phyloP scores from a whole-genome alignment of 1,140 invertebrate species.

The Heliconius hewitsoni region DNA sequence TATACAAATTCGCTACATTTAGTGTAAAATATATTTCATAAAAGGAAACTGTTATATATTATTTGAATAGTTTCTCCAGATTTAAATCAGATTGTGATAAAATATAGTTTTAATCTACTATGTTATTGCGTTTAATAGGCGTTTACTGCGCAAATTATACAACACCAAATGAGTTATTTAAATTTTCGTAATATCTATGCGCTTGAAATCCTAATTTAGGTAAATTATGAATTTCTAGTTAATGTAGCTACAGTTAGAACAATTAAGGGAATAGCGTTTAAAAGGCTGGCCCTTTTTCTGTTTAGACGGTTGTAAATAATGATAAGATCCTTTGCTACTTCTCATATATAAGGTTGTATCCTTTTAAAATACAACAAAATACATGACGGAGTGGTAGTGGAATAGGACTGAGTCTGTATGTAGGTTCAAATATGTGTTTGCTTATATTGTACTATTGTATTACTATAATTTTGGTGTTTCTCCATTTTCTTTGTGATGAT shows the following conservation, averaged over 20 bases:
- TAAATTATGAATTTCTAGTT: constrained; percentile 22
- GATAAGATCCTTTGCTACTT: constrained; percentile 7
- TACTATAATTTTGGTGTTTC: no score
- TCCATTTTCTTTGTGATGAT: no score
- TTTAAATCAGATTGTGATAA: no score
- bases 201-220: constrained; percentile 21
- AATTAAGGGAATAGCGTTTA: constrained; percentile 21
- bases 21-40: no score
- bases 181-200: constrained; percentile 23
- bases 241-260: constrained; percentile 19
- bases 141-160: constrained; percentile 45
- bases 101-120: constrained; percentile 8
- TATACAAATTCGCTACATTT: no score
- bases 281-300: neutral
- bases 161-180: constrained; percentile 37
- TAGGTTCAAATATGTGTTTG: neutral
- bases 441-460: neutral
- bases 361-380: neutral
- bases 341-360: neutral
- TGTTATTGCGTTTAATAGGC: constrained; percentile 45
- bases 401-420: neutral
- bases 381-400: no score
- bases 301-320: constrained; percentile 18
- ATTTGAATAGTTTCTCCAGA: no score
- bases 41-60: no score